Base-by-base conservation (phyloP, 2,797 vertebrate species). In the Bradypodion ventrale region DNA sequence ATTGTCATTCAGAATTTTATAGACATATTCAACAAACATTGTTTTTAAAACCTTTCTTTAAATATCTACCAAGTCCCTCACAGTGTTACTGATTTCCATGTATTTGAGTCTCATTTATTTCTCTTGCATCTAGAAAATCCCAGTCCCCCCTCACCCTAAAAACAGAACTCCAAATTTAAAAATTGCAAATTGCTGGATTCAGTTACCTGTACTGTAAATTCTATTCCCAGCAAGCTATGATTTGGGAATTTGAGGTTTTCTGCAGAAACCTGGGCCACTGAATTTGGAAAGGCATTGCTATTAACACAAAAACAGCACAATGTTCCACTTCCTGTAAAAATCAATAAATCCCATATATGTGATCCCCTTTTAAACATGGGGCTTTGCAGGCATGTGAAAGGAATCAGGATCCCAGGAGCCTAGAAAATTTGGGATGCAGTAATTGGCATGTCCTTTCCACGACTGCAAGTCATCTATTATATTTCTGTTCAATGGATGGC, bases 1-100 rank as follows among this genome's bases (percentile, higher is more conserved):
- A 42, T 78, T 84, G 37, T 37, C 82, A 89, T 66, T 90, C 81
- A 84, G 42, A 35, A 80, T 19, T 65, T 1, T 59, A 75, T 80
- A 78, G 13, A 4, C 89, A 25, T 84, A 27, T 84, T 89, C 75
- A 29, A 75, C 80, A 78, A 88, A 77, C 25, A 27, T 32, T 25
- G 59, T 37, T 40, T 29, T 1, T 87, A 27, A 62, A 27, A 60
- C 46, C 13, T 60, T 70, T 56, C 35, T 79, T 87, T 85, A 42
- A 82, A 65, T 37, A n/a, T 89, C 87, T 9, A 1, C 49, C 21
- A 29, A 23, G 78, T 86, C 76, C 84, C 8, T 74, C 37, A 73
- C 13, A 6, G 29, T 75, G 60, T 32, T 79, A 79, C 0, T 62
- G 21, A 1, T 75, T 10, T 62, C 25, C 80, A 7, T n/a, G n/a